phyloP scores from a whole-genome alignment of 2,113 vertebrate species.

The Anoplopoma fimbria region DNA sequence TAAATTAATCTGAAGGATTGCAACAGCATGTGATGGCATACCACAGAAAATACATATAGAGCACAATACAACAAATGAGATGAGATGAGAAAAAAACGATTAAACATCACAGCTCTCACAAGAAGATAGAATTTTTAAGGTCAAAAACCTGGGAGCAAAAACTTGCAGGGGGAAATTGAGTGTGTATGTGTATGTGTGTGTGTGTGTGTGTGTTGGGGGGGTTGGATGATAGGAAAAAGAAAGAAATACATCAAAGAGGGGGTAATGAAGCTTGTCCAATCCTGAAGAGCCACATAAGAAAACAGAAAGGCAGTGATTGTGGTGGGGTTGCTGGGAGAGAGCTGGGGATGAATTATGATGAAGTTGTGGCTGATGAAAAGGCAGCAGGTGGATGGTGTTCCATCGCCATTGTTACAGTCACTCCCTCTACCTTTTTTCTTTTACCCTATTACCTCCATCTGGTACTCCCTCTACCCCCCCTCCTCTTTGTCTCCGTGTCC shows the following conservation, averaged over 20 bases:
- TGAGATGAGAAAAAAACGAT: not conserved
- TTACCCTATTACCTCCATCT: not conserved
- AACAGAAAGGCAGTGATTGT: conserved; percentile 45
- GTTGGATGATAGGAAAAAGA: conserved; percentile 37
- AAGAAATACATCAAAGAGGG: conserved; percentile 79
- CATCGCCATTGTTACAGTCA: conserved; percentile 31
- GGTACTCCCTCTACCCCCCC: not conserved
- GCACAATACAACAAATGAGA: not conserved
- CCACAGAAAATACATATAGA: not conserved
- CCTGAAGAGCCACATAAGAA: conserved; percentile 66
- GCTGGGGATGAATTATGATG: conserved; percentile 69
- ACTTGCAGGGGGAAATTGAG: conserved; percentile 10
- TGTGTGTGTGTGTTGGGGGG: conserved; percentile 30
- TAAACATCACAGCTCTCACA: not conserved
- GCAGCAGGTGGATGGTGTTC: conserved; percentile 62
- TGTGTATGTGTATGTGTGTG: conserved; percentile 5
- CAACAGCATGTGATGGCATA: not conserved
- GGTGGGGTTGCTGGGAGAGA: conserved; percentile 33
- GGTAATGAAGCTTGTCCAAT: conserved; percentile 83
- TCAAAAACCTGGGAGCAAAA: conserved; percentile 54
- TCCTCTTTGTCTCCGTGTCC: conserved; percentile 13
- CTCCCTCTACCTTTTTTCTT: conserved; percentile 1
- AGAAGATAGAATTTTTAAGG: not conserved
- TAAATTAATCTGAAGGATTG: not conserved
- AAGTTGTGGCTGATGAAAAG: conserved; percentile 51